A percentile compares a stretch with the other conserved stretches of the same genome.
Evolutionary conservation across 92 coral and sea anemone species (phyloP).

Genomic region (Pocillopora meandrina): DNA sequence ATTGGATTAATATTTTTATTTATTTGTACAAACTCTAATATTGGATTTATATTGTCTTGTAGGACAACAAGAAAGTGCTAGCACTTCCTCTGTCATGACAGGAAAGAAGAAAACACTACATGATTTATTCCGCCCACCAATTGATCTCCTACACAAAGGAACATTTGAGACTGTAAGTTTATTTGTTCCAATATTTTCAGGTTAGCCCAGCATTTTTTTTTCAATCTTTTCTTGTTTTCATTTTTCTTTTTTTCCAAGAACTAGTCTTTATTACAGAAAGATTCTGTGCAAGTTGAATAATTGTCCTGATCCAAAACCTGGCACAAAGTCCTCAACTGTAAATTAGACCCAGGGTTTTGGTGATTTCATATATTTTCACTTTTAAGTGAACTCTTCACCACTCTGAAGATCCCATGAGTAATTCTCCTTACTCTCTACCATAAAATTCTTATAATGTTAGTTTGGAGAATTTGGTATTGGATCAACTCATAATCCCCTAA

Average conservation of each 20-base stretch:
- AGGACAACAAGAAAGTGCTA: conserved; percentile 68
- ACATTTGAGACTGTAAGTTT: conserved; percentile 95
- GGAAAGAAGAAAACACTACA: conserved; percentile 87
- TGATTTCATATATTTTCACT: too few species aligned
- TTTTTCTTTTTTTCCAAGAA: background rate
- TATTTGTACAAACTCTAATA: background rate
- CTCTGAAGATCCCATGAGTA: too few species aligned
- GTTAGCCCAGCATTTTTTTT: background rate
- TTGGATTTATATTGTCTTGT: background rate
- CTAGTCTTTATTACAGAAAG: too few species aligned
- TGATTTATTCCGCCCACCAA: conserved; percentile 95
- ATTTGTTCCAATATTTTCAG: background rate
- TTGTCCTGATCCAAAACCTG: too few species aligned
- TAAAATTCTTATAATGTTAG: too few species aligned
- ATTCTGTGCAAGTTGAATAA: too few species aligned
- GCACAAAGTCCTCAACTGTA: too few species aligned
- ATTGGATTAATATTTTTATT: background rate
- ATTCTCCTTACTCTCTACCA: too few species aligned
- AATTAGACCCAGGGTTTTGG: too few species aligned
- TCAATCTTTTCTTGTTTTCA: background rate
- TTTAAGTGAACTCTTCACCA: too few species aligned
- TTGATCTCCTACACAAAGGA: conserved; percentile 95
- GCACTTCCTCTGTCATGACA: background rate
- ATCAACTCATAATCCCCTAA: too few species aligned
- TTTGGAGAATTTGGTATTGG: too few species aligned